Conservation (phyloP, 1,140 invertebrate species). For the Drosophila arizonae region DNA sequence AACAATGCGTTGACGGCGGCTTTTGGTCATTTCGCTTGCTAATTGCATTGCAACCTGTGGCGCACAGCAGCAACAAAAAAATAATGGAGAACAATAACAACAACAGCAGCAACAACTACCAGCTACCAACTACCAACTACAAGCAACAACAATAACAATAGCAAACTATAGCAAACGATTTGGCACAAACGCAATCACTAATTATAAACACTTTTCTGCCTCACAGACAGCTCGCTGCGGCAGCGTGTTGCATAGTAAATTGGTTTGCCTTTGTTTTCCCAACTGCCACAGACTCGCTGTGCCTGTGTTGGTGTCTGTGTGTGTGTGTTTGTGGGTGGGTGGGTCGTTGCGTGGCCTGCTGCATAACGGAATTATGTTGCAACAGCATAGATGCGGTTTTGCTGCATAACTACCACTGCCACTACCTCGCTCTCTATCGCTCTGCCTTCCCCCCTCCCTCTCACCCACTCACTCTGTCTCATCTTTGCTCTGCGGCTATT, state of each 20-base stretch:
- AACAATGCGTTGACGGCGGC: slow-evolving; percentile 27
- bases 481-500: neutral
- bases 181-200: slow-evolving; percentile 14
- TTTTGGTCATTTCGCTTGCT: slow-evolving; percentile 51
- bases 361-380: slow-evolving; percentile 46
- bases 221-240: slow-evolving; percentile 1
- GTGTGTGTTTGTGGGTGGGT: too few relatives aligned
- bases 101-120: too few relatives aligned
- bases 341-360: neutral
- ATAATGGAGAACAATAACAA: too few relatives aligned
- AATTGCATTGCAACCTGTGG: slow-evolving; percentile 75
- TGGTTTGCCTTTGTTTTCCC: slow-evolving; percentile 31
- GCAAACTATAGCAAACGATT: slow-evolving; percentile 21
- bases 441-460: neutral
- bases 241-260: slow-evolving; percentile 32
- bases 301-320: too few relatives aligned
- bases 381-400: slow-evolving; percentile 34
- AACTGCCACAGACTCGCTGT: neutral
- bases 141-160: slow-evolving; percentile 21
- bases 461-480: neutral
- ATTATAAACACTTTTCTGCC: slow-evolving; percentile 8
- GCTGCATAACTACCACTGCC: too few relatives aligned
- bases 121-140: too few relatives aligned
- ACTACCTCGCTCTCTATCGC: neutral
- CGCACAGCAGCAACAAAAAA: slow-evolving; percentile 8